Evolutionary conservation across 2,113 vertebrate species (phyloP), one percentile per base, ranked within the genome.

Genomic region (Petrocephalus microphthalmus): DNA sequence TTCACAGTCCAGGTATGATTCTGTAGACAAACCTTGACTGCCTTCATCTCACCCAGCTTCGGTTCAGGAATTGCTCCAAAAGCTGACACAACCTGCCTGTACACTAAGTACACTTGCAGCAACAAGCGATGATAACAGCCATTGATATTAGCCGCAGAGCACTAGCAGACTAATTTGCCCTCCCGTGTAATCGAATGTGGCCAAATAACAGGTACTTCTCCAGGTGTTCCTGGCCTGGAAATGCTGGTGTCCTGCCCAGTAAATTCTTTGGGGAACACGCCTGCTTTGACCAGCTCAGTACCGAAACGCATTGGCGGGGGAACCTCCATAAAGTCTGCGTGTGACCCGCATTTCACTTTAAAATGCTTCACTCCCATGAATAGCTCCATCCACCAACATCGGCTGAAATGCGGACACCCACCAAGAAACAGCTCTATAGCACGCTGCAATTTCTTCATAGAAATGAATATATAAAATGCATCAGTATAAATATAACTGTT

Each of bases 131-230:
- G 87, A 20, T 78, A 78, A 89, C 19, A 87, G 83, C 71, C 84
- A 78, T 47, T n/a, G 71, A 56, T 85, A 71, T 74, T 52, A 51
- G 83, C 52, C 82, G 84, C 60, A 86, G 52, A 33, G n/a, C 42
- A 3, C 53, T 54, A 74, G 19, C 85, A 83, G 29, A 49, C 33
- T 56, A 82, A 89, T 19, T 33, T 2, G 1, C n/a, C 51, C 10
- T 11, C 13, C 81, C 81, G n/a, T 49, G 22, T n/a, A 4, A n/a
- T 11, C 20, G 49, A 49, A 49, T 49, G 10, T 20, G n/a, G 37
- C 45, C 22, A 20, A n/a, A 22, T 45, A 49, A 83, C 42, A 83
- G 60, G 7, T 67, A 4, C 60, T 10, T 83, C 42, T 49, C 42
- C 81, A 83, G 37, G 20, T 83, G 81, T 49, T 45, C 19, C 81